phyloP scores from a whole-genome alignment of 2,888 invertebrate genomes.

The Eristalis intricaria region DNA sequence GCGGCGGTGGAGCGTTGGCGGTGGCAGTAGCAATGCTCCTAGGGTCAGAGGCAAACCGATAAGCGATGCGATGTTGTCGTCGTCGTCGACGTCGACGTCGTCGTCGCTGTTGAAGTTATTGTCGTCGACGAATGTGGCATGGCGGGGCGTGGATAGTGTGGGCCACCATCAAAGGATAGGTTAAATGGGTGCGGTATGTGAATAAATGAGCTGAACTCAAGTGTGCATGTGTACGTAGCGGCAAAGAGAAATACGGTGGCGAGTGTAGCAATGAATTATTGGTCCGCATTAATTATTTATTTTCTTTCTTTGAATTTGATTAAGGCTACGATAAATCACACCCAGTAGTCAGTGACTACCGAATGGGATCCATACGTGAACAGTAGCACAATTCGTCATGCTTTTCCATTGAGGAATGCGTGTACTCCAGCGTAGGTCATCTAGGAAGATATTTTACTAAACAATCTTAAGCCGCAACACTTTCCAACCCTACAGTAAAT shows the following conservation, averaged over 20 bases:
- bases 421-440: constrained; percentile 49
- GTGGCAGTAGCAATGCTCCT: constrained; percentile 42
- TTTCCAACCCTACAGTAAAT: constrained; percentile 37
- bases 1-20: constrained; percentile 42
- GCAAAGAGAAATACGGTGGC: constrained; percentile 59
- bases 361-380: constrained; percentile 21
- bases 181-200: constrained; percentile 69
- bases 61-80: constrained; percentile 70
- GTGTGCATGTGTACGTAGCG: constrained; percentile 29
- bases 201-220: constrained; percentile 64
- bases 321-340: constrained; percentile 67
- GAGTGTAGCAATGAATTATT: constrained; percentile 67
- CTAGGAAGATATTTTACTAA: constrained; percentile 42
- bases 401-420: constrained; percentile 43
- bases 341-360: constrained; percentile 46
- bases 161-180: constrained; percentile 52
- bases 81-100: constrained; percentile 61
- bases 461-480: constrained; percentile 32
- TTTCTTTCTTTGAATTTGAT: constrained; percentile 68
- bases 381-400: constrained; percentile 60
- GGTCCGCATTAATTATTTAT: constrained; percentile 69
- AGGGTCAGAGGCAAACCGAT: constrained; percentile 70
- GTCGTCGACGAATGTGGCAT: constrained; percentile 35
- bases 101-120: constrained; percentile 47
- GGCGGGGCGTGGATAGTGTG: constrained; percentile 46